These are phyloP conservation scores for Sisor rabdophorus DNA, from an alignment of 2,113 vertebrate genomes.

Conservation along the genomic window DNA sequence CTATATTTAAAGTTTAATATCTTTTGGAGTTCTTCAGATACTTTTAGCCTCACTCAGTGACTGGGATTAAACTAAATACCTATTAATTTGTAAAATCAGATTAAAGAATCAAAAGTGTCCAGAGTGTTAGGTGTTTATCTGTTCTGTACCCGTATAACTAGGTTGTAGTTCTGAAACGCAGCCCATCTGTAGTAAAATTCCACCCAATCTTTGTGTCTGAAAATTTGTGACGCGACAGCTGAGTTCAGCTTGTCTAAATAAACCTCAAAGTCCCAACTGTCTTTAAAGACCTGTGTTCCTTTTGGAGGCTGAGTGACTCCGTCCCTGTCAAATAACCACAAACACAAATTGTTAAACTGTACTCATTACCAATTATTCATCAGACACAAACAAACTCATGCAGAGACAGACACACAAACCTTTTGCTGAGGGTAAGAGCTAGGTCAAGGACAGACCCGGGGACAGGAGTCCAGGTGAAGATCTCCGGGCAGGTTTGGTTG, in stretches of 20 bases:
- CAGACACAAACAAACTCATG: background rate
- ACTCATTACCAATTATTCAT: background rate
- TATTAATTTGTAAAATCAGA: background rate
- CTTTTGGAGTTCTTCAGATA: too few species aligned
- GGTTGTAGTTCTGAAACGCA: conserved; percentile 73
- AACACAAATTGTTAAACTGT: background rate
- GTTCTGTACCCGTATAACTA: conserved; percentile 70
- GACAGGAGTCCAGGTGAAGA: conserved; percentile 72
- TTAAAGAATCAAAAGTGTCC: background rate
- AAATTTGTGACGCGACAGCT: conserved; percentile 67
- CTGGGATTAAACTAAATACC: background rate
- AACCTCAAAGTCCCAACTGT: conserved; percentile 70
- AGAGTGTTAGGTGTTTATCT: background rate
- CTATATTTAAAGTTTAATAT: too few species aligned
- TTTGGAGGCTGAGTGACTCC: conserved; percentile 63
- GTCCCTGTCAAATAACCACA: conserved; percentile 50
- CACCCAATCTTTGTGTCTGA: conserved; percentile 68
- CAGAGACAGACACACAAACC: background rate
- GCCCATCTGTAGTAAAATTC: conserved; percentile 77
- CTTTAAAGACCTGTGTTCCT: conserved; percentile 68
- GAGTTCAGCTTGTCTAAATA: conserved; percentile 64
- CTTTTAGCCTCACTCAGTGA: background rate
- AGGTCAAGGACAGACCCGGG: conserved; percentile 73
- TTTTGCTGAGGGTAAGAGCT: conserved; percentile 57
- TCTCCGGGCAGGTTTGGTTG: conserved; percentile 47